phyloP scores from a whole-genome alignment of 2,797 vertebrate genomes.

The Artibeus lituratus region DNA sequence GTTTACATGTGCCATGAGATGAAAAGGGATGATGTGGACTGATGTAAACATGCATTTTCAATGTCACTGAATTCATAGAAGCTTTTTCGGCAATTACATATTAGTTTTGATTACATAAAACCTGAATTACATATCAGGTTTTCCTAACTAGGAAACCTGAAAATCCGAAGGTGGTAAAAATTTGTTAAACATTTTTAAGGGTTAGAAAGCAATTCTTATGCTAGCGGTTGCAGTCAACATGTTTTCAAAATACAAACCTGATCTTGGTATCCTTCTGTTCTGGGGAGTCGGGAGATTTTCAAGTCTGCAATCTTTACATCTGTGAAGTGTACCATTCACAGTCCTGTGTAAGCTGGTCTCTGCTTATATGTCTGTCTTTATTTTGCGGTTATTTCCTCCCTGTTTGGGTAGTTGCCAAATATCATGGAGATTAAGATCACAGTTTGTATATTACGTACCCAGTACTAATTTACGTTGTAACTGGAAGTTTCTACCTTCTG shows the following conservation, averaged over 20 bases:
- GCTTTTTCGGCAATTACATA: not conserved
- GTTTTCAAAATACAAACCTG: not conserved
- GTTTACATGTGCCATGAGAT: not conserved
- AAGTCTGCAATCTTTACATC: not conserved
- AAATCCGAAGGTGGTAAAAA: not conserved
- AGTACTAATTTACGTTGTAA: not conserved
- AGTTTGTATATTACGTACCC: not conserved
- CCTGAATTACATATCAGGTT: too few relatives aligned
- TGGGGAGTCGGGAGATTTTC: not conserved
- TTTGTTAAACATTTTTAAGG: not conserved
- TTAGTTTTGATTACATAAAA: not conserved
- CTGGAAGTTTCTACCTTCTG: not conserved
- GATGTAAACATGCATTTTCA: not conserved
- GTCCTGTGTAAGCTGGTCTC: not conserved
- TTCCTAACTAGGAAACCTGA: not conserved
- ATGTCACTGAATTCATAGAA: not conserved
- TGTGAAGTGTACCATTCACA: not conserved
- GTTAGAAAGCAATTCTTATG: not conserved
- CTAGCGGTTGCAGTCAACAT: not conserved
- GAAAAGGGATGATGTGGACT: not conserved
- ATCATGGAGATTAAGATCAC: not conserved
- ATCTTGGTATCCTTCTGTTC: slow-evolving; percentile 1
- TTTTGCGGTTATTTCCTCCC: not conserved
- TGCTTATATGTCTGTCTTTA: not conserved
- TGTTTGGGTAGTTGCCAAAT: not conserved